These are phyloP conservation scores for Acropora yongei DNA, from an alignment of 64 coral and sea anemone species.

Conservation along the genomic window DNA sequence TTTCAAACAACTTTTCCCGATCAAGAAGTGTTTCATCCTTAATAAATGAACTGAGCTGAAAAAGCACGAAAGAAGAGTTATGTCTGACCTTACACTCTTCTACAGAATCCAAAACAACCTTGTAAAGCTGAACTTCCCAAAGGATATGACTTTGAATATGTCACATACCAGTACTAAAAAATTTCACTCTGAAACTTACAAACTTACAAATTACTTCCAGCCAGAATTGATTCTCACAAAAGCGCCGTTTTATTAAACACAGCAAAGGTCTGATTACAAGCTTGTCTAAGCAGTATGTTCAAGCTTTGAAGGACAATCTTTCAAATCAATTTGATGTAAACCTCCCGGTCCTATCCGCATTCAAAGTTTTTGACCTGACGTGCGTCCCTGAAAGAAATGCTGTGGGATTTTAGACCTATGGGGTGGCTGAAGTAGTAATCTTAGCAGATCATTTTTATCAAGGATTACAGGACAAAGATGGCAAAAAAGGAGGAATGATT, in stretches of 20 bases:
- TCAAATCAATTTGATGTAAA: conserved; percentile 62
- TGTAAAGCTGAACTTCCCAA: too few species aligned
- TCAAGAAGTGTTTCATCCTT: not conserved
- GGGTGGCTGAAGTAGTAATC: conserved; percentile 15
- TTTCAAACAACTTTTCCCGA: not conserved
- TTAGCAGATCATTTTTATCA: conserved; percentile 69
- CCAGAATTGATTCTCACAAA: too few species aligned
- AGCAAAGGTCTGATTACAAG: conserved; percentile 16
- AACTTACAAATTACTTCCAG: too few species aligned
- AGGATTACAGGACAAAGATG: conserved; percentile 34
- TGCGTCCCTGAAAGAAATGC: conserved; percentile 22
- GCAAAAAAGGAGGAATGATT: conserved; percentile 45
- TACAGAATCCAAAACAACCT: not conserved
- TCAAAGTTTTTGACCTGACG: conserved; percentile 50
- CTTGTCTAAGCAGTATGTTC: conserved; percentile 35
- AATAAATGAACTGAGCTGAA: not conserved
- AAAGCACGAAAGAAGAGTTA: not conserved
- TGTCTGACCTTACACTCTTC: not conserved
- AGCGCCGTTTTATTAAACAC: not conserved
- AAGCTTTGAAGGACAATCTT: conserved; percentile 59
- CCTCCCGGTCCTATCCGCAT: conserved; percentile 55
- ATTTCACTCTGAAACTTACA: too few species aligned
- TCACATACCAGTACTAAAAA: too few species aligned
- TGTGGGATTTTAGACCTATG: conserved; percentile 22
- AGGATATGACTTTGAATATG: too few species aligned